A percentile compares a stretch with the other conserved stretches of the same genome.
These are phyloP conservation scores for Exocentrus adspersus DNA, from an alignment of 2,888 invertebrate species.

Conservation along the genomic window DNA sequence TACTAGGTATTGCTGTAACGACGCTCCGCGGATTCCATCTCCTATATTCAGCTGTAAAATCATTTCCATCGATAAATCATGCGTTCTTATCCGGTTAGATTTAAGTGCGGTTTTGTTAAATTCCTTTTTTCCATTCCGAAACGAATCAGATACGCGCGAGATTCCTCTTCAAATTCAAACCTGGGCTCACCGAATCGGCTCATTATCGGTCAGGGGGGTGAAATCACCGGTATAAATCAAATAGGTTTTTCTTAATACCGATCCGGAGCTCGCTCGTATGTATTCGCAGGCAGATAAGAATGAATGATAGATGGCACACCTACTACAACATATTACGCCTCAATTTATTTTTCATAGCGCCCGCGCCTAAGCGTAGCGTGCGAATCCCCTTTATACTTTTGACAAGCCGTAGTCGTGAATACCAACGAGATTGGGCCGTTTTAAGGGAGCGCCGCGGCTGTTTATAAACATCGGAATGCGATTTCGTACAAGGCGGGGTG, in stretches of 20 bases:
- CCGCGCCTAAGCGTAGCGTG: slow-evolving; percentile 23
- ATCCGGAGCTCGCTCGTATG: slow-evolving; percentile 1
- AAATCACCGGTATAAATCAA: slow-evolving; percentile 26
- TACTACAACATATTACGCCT: slow-evolving; percentile 21
- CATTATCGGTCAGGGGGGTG: slow-evolving; percentile 16
- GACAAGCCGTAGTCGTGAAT: slow-evolving; percentile 38
- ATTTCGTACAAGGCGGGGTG: slow-evolving; percentile 12
- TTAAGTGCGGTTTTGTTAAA: too few relatives aligned
- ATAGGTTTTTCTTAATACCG: slow-evolving; percentile 25
- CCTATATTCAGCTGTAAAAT: too few relatives aligned
- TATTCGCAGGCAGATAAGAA: slow-evolving; percentile 21
- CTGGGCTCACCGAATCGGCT: slow-evolving; percentile 1
- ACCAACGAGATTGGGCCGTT: slow-evolving; percentile 33
- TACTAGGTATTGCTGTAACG: too few relatives aligned
- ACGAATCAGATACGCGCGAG: background rate
- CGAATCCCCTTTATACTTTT: slow-evolving; percentile 39
- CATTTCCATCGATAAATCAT: too few relatives aligned
- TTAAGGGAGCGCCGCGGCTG: slow-evolving; percentile 9
- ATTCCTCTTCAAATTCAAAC: background rate
- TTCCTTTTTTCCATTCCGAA: background rate
- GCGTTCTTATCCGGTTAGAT: too few relatives aligned
- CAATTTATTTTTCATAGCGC: slow-evolving; percentile 27
- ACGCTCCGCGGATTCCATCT: too few relatives aligned
- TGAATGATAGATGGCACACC: slow-evolving; percentile 26
- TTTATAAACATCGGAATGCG: slow-evolving; percentile 25